Base-by-base conservation (phyloP, 2,888 invertebrate genomes). In the Limenitis camilla region DNA sequence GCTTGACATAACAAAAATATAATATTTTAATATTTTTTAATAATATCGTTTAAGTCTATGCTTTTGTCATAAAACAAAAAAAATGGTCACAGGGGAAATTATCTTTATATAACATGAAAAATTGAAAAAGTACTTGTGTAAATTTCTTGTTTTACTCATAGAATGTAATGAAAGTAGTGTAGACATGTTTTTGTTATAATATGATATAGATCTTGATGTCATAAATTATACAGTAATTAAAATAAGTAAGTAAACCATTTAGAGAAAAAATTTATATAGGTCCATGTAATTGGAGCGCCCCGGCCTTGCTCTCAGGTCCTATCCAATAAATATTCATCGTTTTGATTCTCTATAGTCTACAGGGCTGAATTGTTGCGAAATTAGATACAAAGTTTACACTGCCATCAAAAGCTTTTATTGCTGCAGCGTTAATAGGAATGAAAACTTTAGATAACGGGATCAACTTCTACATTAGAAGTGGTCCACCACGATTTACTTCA, bases 271-370 rank as follows among this genome's bases (percentile, higher is more conserved):
- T 69, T 68, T 67, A 68, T 69, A 71, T 69, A 61, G 60, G 69
- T 61, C 53, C 58, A 43, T 59, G 65, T 69, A 74, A 73, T 74
- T 72, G 63, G 64, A 71, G 61, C 63, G 64, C 63, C 56, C 58
- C 60, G 53, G 60, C 65, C 61, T 53, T 57, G 59, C 19, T 19
- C 19, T 19, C n/a, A n/a, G 62, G 59, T 52, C 61, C 58, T 49
- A 48, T 53, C 53, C 66, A 61, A 76, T 79, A 78, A 76, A 78
- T 77, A 78, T 78, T 75, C 71, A 77, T 72, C 69, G 67, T 64
- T 69, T 67, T 68, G 72, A 74, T 75, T 76, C 72, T 61, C 64
- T 61, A 69, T 67, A 64, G 67, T 61, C 64, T 61, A 69, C 67
- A 64, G 67, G 52, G 63, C 56, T 49, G 56, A 53, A 61, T 65